Conservation (phyloP, 2,888 invertebrate species). For the Lycia hirtaria region DNA sequence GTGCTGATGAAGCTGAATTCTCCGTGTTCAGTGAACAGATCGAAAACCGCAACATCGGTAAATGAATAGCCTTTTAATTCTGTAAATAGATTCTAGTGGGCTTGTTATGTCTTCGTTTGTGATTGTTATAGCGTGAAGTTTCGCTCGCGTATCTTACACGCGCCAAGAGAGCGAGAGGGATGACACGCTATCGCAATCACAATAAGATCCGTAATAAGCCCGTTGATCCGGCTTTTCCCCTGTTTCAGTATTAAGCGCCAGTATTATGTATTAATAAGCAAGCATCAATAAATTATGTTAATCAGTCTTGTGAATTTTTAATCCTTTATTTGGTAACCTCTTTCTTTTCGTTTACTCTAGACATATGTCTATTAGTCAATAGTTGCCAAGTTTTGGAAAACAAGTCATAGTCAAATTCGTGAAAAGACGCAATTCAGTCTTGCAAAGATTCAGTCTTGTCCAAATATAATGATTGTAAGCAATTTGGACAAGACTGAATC, state of each 20-base stretch:
- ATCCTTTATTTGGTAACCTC: slow-evolving; percentile 2
- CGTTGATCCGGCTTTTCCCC: background rate
- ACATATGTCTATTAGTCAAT: background rate
- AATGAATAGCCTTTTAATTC: background rate
- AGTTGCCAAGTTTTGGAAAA: background rate
- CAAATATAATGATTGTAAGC: too few relatives aligned
- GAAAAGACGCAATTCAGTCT: too few relatives aligned
- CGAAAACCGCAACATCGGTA: slow-evolving; percentile 48
- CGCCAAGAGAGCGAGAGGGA: too few relatives aligned
- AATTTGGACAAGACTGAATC: too few relatives aligned
- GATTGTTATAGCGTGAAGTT: too few relatives aligned
- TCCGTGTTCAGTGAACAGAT: slow-evolving; percentile 44
- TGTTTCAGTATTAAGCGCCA: slow-evolving; percentile 10
- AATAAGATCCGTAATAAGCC: too few relatives aligned
- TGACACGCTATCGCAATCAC: too few relatives aligned
- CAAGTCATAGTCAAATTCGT: too few relatives aligned
- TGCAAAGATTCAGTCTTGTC: too few relatives aligned
- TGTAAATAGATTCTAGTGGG: background rate
- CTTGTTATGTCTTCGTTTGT: too few relatives aligned
- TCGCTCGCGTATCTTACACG: too few relatives aligned
- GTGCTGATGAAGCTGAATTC: slow-evolving; percentile 44
- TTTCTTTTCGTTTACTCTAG: background rate
- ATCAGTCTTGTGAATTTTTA: slow-evolving; percentile 1
- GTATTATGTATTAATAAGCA: slow-evolving; percentile 8
- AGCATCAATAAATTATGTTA: slow-evolving; percentile 10